Evolutionary conservation across 2,888 invertebrate species (phyloP), one percentile per base, ranked within the genome.

Genomic region (Cephus spinipes): DNA sequence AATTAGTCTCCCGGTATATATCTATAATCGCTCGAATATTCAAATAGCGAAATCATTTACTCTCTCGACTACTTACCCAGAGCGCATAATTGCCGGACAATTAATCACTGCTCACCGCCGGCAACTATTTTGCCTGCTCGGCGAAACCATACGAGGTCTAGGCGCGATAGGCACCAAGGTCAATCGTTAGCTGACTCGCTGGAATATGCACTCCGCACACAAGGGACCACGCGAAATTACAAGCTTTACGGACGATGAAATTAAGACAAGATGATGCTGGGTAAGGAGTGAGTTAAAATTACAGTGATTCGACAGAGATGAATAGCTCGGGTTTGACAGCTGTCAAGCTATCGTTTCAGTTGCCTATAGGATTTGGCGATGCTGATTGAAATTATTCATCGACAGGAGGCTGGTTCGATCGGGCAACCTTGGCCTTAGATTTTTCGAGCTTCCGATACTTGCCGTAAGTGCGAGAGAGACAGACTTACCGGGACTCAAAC

Each of bases 231-330:
- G 79, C 76, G 81, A 82, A 88, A 88, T 88, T 87, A 89, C 87
- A 87, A 86, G 85, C 85, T 86, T 86, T 87, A 87, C 86, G 86
- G 86, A 84, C 87, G 88, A 88, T 89, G 86, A 88, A 89, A 89
- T 90, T 89, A 89, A 90, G 89, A 88, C 86, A 87, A 86, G 85
- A 79, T 76, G 79, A 81, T 74, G 77, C 35, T 68, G 31, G 40
- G 23, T 9, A 3, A 23, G 55, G 23, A 23, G 6, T 23, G 6
- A 55, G 55, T 55, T 40, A 1, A 55, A 55, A 55, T 23, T 55
- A 55, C 23, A 55, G 55, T 9, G 23, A 55, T 55, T 55, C 2
- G 15, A 15, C 23, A 15, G 23, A 23, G 55, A 23, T 23, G 55
- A 23, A 55, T 23, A 55, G 23, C 9, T 55, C 9, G 6, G 9